Evolutionary conservation across 2,797 vertebrate genomes (phyloP), one percentile per base, ranked within the genome.

Genomic region (Melopsittacus undulatus): DNA sequence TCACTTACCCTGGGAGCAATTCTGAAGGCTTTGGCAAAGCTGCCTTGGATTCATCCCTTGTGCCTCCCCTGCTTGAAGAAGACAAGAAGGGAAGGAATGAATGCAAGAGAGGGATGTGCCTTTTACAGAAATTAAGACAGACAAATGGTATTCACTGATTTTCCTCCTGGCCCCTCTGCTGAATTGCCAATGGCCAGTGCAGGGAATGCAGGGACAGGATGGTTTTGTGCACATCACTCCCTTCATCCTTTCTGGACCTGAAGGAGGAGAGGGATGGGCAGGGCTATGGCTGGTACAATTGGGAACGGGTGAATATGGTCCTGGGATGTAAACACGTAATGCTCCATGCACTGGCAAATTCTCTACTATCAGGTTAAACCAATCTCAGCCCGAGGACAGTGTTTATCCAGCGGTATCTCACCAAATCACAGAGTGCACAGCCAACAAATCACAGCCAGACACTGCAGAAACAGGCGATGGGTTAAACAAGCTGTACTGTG

Each of bases 1-100:
- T 95, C 54, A 51, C 94, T 91, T 95, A 91, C 68, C 78, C 95
- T 89, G 90, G 78, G 95, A 96, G 90, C 86, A 95, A 93, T 94
- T 92, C 42, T 83, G 91, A 73, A 85, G 90, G 43, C 68, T 93
- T 94, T 86, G 92, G 90, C 83, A 80, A 87, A 87, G 95, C 80
- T 89, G 51, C 75, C 93, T 70, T 75, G 94, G 93, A 77, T 93
- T 96, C 93, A 83, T 87, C 68, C 88, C 86, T 77, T 80, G 72
- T 87, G 88, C 90, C 86, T 90, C 42, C 63, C 29, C 13, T 83
- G 81, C 81, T 92, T 45, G 67, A 83, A 95, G 68, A 84, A 40
- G 83, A 54, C 75, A 73, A 90, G 75, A 68, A 87, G 46, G 48
- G 61, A 69, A 66, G 74, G 90, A 64, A 87, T 13, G 64, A 61